A percentile compares a stretch with the other conserved stretches of the same genome.
phyloP scores from a whole-genome alignment of 2,888 invertebrate genomes.

The Thymelicus acteon region DNA sequence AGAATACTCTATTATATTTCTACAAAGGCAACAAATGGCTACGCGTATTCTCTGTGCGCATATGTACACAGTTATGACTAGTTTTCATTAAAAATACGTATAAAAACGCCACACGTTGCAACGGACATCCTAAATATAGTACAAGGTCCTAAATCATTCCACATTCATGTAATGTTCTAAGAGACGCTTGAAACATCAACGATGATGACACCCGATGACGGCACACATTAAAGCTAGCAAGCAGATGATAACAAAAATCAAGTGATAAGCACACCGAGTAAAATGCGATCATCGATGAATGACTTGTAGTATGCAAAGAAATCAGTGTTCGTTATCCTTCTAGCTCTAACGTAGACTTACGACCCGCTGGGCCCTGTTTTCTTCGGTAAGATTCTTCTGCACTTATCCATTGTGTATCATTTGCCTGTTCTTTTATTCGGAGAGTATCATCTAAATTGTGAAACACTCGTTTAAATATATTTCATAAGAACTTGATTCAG shows the following conservation, averaged over 20 bases:
- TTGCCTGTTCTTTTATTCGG: slow-evolving; percentile 75
- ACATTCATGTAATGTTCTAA: slow-evolving; percentile 57
- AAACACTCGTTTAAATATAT: slow-evolving; percentile 22
- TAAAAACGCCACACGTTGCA: slow-evolving; percentile 18
- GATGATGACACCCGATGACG: slow-evolving; percentile 80
- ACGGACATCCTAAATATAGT: slow-evolving; percentile 59
- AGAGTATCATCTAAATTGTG: slow-evolving; percentile 64
- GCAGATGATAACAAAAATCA: slow-evolving; percentile 68
- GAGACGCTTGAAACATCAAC: slow-evolving; percentile 51
- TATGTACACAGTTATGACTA: slow-evolving; percentile 18
- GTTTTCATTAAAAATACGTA: background rate
- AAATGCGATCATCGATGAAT: slow-evolving; percentile 70
- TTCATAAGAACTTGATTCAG: background rate
- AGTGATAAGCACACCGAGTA: slow-evolving; percentile 79
- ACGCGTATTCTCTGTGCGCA: background rate
- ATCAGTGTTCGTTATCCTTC: slow-evolving; percentile 40
- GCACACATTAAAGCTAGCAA: slow-evolving; percentile 75
- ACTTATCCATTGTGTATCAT: slow-evolving; percentile 72
- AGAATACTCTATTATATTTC: background rate
- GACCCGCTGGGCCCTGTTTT: slow-evolving; percentile 87
- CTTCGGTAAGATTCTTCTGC: slow-evolving; percentile 84
- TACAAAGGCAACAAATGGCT: background rate
- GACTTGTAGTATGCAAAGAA: slow-evolving; percentile 20
- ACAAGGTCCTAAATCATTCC: slow-evolving; percentile 72
- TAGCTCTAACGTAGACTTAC: slow-evolving; percentile 82